Percentiles rank a stretch among this genome's conserved stretches.
Evolutionary conservation across 2,888 invertebrate species (phyloP).

Genomic region (Aphidoletes aphidimyza): DNA sequence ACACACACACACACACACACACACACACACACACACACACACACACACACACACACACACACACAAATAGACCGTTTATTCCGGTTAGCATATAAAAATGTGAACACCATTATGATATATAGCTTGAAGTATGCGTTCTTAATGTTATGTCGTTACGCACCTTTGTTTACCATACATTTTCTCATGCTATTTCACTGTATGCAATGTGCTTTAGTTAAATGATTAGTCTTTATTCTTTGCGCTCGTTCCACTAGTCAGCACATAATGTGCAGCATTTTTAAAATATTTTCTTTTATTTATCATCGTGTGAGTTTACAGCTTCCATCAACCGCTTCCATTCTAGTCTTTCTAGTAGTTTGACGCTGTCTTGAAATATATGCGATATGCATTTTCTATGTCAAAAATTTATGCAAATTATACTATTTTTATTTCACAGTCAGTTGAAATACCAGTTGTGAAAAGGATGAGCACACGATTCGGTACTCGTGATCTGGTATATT

Average conservation of each 20-base stretch:
- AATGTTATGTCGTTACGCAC: conserved; percentile 17
- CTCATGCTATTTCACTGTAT: no score
- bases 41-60: neutral
- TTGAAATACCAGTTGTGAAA: neutral
- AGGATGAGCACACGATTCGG: no score
- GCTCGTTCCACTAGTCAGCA: no score
- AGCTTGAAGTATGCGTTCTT: conserved; percentile 2
- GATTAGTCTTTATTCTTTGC: no score
- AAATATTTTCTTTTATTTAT: no score
- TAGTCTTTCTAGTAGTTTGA: neutral
- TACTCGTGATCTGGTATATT: no score
- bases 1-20: neutral
- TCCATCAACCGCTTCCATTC: no score
- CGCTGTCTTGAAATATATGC: neutral
- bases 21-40: neutral
- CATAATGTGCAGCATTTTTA: neutral
- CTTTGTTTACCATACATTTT: neutral
- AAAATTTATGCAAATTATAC: conserved; percentile 33
- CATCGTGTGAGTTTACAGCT: no score
- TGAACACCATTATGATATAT: neutral
- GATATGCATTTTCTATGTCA: neutral
- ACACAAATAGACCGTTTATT: conserved; percentile 36
- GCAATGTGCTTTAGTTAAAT: no score
- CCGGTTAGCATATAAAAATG: conserved; percentile 13
- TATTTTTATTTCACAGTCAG: conserved; percentile 26